A percentile compares a stretch with the other conserved stretches of the same genome.
Evolutionary conservation across 2,888 invertebrate species (phyloP).

Genomic region (Phoenoteleia sp.): DNA sequence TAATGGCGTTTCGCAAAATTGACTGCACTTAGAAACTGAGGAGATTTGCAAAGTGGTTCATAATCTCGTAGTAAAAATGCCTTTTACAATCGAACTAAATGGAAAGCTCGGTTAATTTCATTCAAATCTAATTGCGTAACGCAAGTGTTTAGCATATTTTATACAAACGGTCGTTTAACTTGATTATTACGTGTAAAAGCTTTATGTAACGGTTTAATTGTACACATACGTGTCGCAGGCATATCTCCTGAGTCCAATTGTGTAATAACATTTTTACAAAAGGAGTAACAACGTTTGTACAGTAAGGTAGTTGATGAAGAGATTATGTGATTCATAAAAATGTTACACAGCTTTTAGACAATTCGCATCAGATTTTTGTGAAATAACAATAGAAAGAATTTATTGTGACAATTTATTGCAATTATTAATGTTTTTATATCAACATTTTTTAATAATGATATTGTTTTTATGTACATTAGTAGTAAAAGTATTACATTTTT

Average conservation of each 20-base stretch:
- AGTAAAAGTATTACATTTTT: too few species aligned
- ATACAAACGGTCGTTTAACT: slow-evolving; percentile 6
- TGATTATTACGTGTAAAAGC: slow-evolving; percentile 10
- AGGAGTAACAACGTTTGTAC: too few species aligned
- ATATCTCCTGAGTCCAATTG: neutral
- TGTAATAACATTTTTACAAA: too few species aligned
- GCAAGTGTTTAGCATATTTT: neutral
- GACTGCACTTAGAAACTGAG: neutral
- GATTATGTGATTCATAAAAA: too few species aligned
- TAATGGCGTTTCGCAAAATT: slow-evolving; percentile 37
- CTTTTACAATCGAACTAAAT: slow-evolving; percentile 14
- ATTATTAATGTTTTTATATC: neutral
- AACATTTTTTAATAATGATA: too few species aligned
- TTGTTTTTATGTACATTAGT: too few species aligned
- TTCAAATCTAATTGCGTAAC: neutral
- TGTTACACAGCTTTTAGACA: too few species aligned
- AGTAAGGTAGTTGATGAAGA: too few species aligned
- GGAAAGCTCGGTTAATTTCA: neutral
- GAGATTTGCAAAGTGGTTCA: slow-evolving; percentile 2
- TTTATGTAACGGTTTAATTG: slow-evolving; percentile 27
- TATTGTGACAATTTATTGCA: too few species aligned
- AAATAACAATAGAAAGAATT: too few species aligned
- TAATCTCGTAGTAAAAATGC: neutral
- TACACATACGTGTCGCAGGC: neutral
- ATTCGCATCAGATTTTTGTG: too few species aligned